Percentiles rank a stretch among this genome's conserved stretches.
Conservation (phyloP, 1,140 invertebrate genomes). For the Drosophila albomicans region DNA sequence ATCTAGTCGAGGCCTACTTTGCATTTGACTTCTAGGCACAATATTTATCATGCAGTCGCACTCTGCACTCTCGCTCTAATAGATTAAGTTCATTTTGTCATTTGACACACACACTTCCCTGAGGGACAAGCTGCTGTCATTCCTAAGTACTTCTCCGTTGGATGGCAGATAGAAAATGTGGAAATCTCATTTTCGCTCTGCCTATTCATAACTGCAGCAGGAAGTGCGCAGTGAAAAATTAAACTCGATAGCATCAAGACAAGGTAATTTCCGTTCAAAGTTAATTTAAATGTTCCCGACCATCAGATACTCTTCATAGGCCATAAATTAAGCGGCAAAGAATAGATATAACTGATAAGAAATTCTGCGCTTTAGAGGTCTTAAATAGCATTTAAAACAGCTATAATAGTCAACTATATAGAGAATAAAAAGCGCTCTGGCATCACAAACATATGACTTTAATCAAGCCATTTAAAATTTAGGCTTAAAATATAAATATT, state of each 20-base stretch:
- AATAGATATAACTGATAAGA: background rate
- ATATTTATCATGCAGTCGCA: constrained; percentile 77
- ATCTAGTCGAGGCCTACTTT: constrained; percentile 19
- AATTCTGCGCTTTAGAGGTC: too few relatives aligned
- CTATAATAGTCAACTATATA: too few relatives aligned
- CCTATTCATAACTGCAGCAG: constrained; percentile 57
- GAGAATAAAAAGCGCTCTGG: too few relatives aligned
- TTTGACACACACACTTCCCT: constrained; percentile 39
- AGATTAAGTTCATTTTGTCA: constrained; percentile 80
- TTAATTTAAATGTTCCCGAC: constrained; percentile 40
- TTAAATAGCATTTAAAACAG: too few relatives aligned
- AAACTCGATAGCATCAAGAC: constrained; percentile 36
- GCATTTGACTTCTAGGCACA: constrained; percentile 54
- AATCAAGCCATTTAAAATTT: too few relatives aligned
- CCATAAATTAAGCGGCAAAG: background rate
- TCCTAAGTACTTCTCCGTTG: background rate
- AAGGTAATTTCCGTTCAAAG: constrained; percentile 60
- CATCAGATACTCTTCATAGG: background rate
- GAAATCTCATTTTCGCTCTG: constrained; percentile 8
- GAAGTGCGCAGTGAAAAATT: constrained; percentile 29
- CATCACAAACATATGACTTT: too few relatives aligned
- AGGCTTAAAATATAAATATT: too few relatives aligned
- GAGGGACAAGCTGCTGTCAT: constrained; percentile 2
- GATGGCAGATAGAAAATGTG: background rate
- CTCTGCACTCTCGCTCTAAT: constrained; percentile 59